Evolutionary conservation across 2,888 invertebrate genomes (phyloP), one percentile per base, ranked within the genome.

Genomic region (Ochlodes sylvanus): DNA sequence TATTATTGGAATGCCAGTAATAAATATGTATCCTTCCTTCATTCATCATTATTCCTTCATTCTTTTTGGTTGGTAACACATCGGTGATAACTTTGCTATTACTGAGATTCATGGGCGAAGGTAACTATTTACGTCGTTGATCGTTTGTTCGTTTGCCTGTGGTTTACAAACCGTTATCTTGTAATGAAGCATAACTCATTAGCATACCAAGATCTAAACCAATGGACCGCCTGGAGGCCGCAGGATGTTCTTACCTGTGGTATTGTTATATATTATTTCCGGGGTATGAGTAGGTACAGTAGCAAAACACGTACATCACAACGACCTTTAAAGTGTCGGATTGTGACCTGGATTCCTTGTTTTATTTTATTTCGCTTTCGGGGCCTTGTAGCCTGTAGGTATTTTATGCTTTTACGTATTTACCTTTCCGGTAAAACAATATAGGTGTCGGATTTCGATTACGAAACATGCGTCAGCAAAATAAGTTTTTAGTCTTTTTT

Each of bases 311-410:
- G 56, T 34, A 65, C 52, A 50, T 58, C 66, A 60, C 42, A 63
- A 63, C 54, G 52, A 62, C 54, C 41, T 54, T 62, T 66, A 60
- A 66, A 66, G 41, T 54, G 52, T 60, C 66, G 66, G 66, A 66
- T 54, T 60, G 60, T 66, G 66, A 66, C 66, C 66, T 66, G 52
- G 60, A 66, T 60, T 60, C 66, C 66, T 60, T 60, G 50, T 27
- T 60, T 60, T n/a, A 32, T 54, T 66, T 60, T 58, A 66, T 66
- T 66, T 66, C 17, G 41, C 57, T 66, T 66, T 42, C 52, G 41
- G 41, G 17, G 50, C 32, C 47, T 38, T 14, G 50, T 27, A 65
- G 21, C 21, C 54, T 27, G 63, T 19, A 41, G 63, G 42, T 63
- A 55, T 63, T 63, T 63, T 52, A 58, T 58, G 41, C 57, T 60